phyloP scores from a whole-genome alignment of 2,888 invertebrate species.

The Drosophila flavopinicola region DNA sequence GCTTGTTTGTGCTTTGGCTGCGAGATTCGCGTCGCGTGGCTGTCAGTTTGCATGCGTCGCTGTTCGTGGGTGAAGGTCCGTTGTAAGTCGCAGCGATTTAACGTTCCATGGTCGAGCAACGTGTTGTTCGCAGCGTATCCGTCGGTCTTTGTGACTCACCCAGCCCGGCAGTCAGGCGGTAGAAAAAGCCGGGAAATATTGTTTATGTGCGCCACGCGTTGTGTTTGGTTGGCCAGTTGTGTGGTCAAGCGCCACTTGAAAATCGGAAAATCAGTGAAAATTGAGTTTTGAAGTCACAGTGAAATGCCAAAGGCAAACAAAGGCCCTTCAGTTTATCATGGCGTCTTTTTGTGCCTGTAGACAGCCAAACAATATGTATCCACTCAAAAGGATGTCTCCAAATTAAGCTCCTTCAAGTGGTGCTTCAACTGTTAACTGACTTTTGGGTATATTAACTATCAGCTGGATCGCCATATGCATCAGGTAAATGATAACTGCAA shows the following conservation, averaged over 20 bases:
- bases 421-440: conserved; percentile 15
- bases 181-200: conserved; percentile 56
- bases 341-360: conserved; percentile 43
- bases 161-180: conserved; percentile 19
- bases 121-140: conserved; percentile 34
- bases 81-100: conserved; percentile 24
- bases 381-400: conserved; percentile 20
- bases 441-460: conserved; percentile 5
- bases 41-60: conserved; percentile 60
- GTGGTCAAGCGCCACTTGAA: conserved; percentile 60
- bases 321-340: conserved; percentile 53
- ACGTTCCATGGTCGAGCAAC: conserved; percentile 21
- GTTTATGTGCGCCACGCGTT: conserved; percentile 42
- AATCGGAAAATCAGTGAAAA: conserved; percentile 54
- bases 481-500: conserved; percentile 45
- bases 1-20: conserved; percentile 60
- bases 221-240: conserved; percentile 30
- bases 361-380: conserved; percentile 28
- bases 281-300: conserved; percentile 35
- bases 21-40: conserved; percentile 62
- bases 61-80: conserved; percentile 70
- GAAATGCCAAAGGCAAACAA: conserved; percentile 55
- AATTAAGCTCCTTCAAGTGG: conserved; percentile 17
- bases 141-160: conserved; percentile 50
- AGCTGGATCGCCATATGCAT: conserved; percentile 6